Evolutionary conservation across 2,113 vertebrate species (phyloP).

Genomic region (Odocoileus virginianus): DNA sequence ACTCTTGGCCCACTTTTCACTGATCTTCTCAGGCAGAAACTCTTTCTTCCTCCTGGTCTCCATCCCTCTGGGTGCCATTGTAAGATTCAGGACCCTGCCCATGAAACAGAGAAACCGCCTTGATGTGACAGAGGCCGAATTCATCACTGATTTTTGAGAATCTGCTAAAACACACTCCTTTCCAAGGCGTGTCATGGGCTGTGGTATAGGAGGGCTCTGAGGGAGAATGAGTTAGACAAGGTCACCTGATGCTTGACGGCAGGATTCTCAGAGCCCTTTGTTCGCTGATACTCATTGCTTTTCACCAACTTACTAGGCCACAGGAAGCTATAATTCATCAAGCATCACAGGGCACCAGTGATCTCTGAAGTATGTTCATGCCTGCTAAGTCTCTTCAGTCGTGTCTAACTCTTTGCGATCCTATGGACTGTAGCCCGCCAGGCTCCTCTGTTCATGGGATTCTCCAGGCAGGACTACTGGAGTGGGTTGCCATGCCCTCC

Average conservation of each 20-base stretch:
- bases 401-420: background rate
- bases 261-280: background rate
- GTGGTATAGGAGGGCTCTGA: background rate
- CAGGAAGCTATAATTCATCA: background rate
- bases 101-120: background rate
- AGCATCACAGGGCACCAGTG: background rate
- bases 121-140: fast-evolving
- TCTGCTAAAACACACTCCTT: fast-evolving
- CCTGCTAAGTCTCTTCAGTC: background rate
- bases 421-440: background rate
- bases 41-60: background rate
- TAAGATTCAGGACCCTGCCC: background rate
- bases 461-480: background rate
- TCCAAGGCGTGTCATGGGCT: fast-evolving
- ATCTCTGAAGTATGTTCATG: background rate
- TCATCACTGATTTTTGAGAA: background rate
- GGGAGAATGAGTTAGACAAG: background rate
- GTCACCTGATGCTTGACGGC: fast-evolving
- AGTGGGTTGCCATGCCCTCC: background rate
- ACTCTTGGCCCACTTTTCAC: background rate
- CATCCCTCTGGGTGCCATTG: background rate
- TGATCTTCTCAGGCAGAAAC: background rate
- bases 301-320: background rate
- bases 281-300: background rate
- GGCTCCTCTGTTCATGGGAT: background rate